Evolutionary conservation across 2,797 vertebrate species (phyloP).

Genomic region (Melopsittacus undulatus): DNA sequence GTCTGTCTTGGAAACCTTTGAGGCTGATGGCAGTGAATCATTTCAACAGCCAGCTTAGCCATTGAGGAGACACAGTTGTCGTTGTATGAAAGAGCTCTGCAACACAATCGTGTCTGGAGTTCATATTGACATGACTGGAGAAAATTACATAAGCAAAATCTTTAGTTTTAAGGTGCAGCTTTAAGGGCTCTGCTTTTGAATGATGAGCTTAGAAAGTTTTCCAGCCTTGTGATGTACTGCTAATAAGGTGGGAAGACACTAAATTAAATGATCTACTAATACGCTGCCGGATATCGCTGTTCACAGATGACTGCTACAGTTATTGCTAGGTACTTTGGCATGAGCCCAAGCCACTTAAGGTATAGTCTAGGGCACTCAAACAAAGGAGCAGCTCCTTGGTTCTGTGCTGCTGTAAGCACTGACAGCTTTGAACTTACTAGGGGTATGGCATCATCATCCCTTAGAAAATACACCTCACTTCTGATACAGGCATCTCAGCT

Average conservation of each 20-base stretch:
- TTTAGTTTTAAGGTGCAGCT: slow-evolving; percentile 5
- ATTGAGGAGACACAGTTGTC: neutral
- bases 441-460: neutral
- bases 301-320: slow-evolving; percentile 52
- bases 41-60: slow-evolving; percentile 17
- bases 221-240: slow-evolving; percentile 31
- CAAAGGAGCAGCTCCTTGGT: slow-evolving; percentile 12
- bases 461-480: neutral
- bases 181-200: slow-evolving; percentile 35
- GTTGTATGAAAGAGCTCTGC: neutral
- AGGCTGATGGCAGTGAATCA: slow-evolving; percentile 7
- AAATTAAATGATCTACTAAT: slow-evolving; percentile 42
- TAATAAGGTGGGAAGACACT: slow-evolving; percentile 59
- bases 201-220: slow-evolving; percentile 37
- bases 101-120: neutral
- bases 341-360: neutral
- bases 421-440: neutral
- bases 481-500: neutral
- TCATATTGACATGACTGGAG: neutral
- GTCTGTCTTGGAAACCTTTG: slow-evolving; percentile 23
- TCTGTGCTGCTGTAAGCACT: neutral
- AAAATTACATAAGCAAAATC: slow-evolving; percentile 7
- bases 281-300: slow-evolving; percentile 24
- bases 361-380: neutral
- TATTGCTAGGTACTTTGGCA: slow-evolving; percentile 39